Base-by-base conservation (phyloP, 2,113 vertebrate species). In the Jaculus jaculus region DNA sequence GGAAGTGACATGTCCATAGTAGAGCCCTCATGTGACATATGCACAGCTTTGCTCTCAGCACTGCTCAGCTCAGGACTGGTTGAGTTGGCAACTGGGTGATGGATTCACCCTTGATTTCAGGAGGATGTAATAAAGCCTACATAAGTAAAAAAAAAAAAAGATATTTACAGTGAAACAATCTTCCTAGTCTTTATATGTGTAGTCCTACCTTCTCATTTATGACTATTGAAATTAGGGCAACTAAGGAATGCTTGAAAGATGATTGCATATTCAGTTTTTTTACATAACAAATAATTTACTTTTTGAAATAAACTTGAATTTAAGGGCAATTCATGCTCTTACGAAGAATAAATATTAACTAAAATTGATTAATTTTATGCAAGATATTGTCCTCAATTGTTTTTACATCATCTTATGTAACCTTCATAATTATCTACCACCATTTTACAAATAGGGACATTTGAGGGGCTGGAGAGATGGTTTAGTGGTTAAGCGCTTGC, bases 221-320 rank as follows among this genome's bases (percentile, higher is more conserved):
- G 63, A 94, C 61, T 68, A n/a, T 37, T 77, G 30, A 61, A 86
- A 65, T 89, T 80, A 69, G 21, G 51, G 15, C 12, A 95, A 68
- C 12, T 16, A 85, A 80, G 42, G 77, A 71, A 60, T 77, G 75
- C 30, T 88, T 78, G 11, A 84, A 92, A 88, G 61, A 81, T 91
- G 28, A 4, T 78, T 15, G 1, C 80, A 32, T 81, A 61, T 26
- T 81, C 18, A n/a, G 7, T n/a, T n/a, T n/a, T n/a, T n/a, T 58
- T 16, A 74, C 58, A 15, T 26, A 58, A 30, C 71, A 66, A 75
- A 90, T 34, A 91, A 72, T 68, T 87, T 84, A 47, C 17, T 20
- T 72, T 94, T 93, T 83, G 32, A 79, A 90, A 75, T 71, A n/a
- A 95, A 73, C 47, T 81, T 91, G 1, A 68, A 66, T 69, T 73